Evolutionary conservation across 2,113 vertebrate species (phyloP), one percentile per base, ranked within the genome.

Genomic region (Galbula dea): DNA sequence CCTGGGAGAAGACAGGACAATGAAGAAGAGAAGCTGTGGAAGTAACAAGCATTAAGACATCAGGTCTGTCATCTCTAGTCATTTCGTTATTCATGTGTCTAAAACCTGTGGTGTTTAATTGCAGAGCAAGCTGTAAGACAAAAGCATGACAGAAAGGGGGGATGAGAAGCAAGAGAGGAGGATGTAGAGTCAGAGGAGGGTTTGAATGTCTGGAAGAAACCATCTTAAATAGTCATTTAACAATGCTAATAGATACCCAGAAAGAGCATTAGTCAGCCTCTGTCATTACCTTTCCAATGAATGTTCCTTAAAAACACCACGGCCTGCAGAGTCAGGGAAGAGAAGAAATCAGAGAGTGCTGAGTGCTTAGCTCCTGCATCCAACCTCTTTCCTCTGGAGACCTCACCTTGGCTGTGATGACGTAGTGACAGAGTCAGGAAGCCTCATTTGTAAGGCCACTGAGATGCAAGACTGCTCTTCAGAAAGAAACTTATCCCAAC

Each of bases 201-300:
- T 46, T 84, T 67, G 72, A 71, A 51, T 41, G 51, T 51, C 79
- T 80, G 75, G 63, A 80, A 95, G 85, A 80, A 89, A 83, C 39
- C 54, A 73, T 19, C 67, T 46, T 46, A 37, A 57, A 48, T 8
- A 78, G 15, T 15, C 63, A 71, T 30, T 15, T 26, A 51, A 12
- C 32, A 19, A 30, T 36, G 65, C 41, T 27, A 81, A 77, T 0
- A 93, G 78, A 30, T 4, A 27, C 30, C 54, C 78, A 83, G 24
- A 67, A 67, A 36, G 19, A 88, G 37, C 51, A n/a, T 83, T 3
- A 93, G 30, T 43, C 79, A 57, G 43, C 4, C 9, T 77, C 32
- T 65, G 74, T 43, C 8, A 2, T 95, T 96, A 96, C 96, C 96
- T 96, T 93, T 57, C 39, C 69, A 63, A 13, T 0, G 65, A 37